Evolutionary conservation across 2,113 vertebrate species (phyloP), one percentile per base, ranked within the genome.

Genomic region (Echinops telfairi): DNA sequence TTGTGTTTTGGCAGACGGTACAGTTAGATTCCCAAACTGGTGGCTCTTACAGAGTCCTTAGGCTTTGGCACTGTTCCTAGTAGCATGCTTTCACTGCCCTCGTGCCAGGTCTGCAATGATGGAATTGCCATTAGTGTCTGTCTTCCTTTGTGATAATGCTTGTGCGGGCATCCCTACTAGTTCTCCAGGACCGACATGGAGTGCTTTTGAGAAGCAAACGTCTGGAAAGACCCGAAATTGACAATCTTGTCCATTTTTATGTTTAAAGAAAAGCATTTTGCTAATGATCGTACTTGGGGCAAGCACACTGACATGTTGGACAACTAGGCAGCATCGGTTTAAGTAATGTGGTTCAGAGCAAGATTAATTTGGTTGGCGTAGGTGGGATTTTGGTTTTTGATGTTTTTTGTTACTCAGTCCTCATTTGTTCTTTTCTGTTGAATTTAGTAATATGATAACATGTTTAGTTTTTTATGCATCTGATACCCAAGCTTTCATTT

Each of bases 231-330:
- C 12, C 9, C 86, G 33, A 94, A 70, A 83, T 11, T 70, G 27
- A 78, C 47, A 14, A 58, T 22, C 10, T 31, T 64, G 4, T 76
- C 14, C 20, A 78, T 68, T 91, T 86, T 80, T 66, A 77, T 89
- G 91, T 95, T 96, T 57, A 77, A 94, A 90, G 40, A 23, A 66
- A 90, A 81, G 9, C 17, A 64, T 43, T 94, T 90, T 90, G 80
- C 70, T 84, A 66, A 76, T 88, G 47, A 14, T 53, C 47, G 80
- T 20, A 5, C 31, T 57, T 80, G 12, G 60, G 66, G 68, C 29
- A 70, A 70, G 15, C 15, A n/a, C 31, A 15, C 31, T 31, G 40
- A 14, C 1, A 86, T 58, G 10, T 53, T 93, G 36, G 31, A 57
- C 36, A 31, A 62, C 14, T 25, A 64, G 8, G 4, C 64, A 83